These are phyloP conservation scores for Philotrypesis tridentata DNA, from an alignment of 1,140 invertebrate genomes.

Conservation along the genomic window DNA sequence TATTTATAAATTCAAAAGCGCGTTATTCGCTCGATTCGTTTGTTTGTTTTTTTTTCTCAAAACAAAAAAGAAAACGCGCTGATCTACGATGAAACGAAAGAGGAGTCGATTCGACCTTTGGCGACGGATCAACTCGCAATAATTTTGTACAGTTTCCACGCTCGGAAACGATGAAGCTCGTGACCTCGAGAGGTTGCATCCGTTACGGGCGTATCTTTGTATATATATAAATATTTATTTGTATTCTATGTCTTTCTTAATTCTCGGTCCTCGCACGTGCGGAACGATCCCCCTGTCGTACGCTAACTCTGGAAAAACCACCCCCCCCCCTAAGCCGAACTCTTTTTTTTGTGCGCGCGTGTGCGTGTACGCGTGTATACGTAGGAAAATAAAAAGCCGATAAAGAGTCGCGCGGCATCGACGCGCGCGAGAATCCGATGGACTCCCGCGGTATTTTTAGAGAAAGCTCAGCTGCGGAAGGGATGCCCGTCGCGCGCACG, in stretches of 20 bases:
- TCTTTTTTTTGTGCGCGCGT: background rate
- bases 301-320: too few species aligned
- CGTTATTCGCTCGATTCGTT: background rate
- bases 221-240: background rate
- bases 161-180: slow-evolving; percentile 35
- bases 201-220: background rate
- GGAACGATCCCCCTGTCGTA: too few species aligned
- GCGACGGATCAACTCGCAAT: slow-evolving; percentile 10
- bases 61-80: background rate
- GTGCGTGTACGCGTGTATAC: background rate
- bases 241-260: background rate
- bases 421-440: too few species aligned
- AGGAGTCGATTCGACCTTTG: background rate
- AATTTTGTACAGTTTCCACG: slow-evolving; percentile 40
- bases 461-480: background rate
- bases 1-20: background rate
- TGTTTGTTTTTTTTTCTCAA: too few species aligned
- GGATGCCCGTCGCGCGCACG: too few species aligned
- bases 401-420: too few species aligned
- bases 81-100: background rate
- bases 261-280: too few species aligned
- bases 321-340: too few species aligned
- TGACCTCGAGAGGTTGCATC: background rate
- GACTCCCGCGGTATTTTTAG: too few species aligned
- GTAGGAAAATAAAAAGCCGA: too few species aligned